Evolutionary conservation across 2,797 vertebrate species (phyloP).

Genomic region (Chrysocyon brachyurus): DNA sequence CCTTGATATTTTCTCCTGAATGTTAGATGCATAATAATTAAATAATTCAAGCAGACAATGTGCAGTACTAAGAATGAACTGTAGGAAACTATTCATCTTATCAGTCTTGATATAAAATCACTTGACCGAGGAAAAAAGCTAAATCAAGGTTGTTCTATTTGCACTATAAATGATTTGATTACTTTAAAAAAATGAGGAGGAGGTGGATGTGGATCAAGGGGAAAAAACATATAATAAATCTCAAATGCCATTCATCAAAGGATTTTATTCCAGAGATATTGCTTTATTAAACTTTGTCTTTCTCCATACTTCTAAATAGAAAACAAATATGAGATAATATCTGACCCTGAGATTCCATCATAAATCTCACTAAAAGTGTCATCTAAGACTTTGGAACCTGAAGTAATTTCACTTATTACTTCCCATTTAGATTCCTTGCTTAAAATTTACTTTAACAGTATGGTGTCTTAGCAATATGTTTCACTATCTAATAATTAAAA

Average conservation of each 20-base stretch:
- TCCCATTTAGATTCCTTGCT: background rate
- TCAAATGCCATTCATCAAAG: slow-evolving; percentile 12
- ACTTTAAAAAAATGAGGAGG: background rate
- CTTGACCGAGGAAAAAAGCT: slow-evolving; percentile 46
- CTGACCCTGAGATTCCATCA: background rate
- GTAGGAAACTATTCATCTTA: slow-evolving; percentile 30
- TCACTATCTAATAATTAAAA: background rate
- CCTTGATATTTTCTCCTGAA: slow-evolving; percentile 14
- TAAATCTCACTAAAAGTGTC: background rate
- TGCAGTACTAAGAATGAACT: slow-evolving; percentile 59
- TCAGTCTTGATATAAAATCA: background rate
- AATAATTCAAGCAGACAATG: background rate
- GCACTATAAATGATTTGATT: background rate
- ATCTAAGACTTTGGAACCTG: background rate
- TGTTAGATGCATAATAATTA: slow-evolving; percentile 50
- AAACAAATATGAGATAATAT: background rate
- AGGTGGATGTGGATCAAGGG: background rate
- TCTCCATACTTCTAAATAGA: background rate
- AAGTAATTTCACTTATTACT: background rate
- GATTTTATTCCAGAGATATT: background rate
- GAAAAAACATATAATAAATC: background rate
- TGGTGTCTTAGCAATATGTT: background rate
- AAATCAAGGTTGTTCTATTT: background rate
- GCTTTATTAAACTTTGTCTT: background rate
- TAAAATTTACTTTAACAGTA: background rate